Evolutionary conservation across 2,797 vertebrate genomes (phyloP).

Genomic region (Platalea minor): DNA sequence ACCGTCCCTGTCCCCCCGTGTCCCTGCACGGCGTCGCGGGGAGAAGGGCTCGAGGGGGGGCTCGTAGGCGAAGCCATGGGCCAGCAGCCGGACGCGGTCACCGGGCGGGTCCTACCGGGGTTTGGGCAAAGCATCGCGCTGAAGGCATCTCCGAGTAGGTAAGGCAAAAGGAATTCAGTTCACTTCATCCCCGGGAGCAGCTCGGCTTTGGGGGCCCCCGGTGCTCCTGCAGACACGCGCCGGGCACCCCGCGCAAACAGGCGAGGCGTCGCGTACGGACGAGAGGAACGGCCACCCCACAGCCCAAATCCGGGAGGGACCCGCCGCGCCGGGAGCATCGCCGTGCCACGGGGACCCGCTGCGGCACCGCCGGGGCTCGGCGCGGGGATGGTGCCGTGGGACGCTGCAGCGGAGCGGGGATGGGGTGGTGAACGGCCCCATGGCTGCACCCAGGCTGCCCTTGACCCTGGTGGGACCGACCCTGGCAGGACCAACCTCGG

Average conservation of each 20-base stretch:
- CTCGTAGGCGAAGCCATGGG: background rate
- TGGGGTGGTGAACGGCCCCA: accelerated
- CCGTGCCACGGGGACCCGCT: background rate
- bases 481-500: background rate
- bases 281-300: background rate
- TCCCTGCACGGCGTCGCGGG: background rate
- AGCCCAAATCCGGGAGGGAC: background rate
- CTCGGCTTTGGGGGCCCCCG: background rate
- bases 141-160: constrained; percentile 92
- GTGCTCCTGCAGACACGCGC: background rate
- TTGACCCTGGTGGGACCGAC: background rate
- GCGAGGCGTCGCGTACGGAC: background rate
- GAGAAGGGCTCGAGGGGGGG: background rate
- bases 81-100: background rate
- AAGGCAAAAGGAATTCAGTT: constrained; percentile 86
- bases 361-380: background rate
- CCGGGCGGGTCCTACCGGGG: background rate
- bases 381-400: background rate
- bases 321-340: accelerated
- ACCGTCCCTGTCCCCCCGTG: background rate
- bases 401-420: background rate
- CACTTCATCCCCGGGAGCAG: background rate
- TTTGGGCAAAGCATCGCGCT: constrained; percentile 62
- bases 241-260: background rate
- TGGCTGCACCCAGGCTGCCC: background rate